A percentile compares a stretch with the other conserved stretches of the same genome.
phyloP scores from a whole-genome alignment of 2,888 invertebrate genomes.

The Tinea trinotella region DNA sequence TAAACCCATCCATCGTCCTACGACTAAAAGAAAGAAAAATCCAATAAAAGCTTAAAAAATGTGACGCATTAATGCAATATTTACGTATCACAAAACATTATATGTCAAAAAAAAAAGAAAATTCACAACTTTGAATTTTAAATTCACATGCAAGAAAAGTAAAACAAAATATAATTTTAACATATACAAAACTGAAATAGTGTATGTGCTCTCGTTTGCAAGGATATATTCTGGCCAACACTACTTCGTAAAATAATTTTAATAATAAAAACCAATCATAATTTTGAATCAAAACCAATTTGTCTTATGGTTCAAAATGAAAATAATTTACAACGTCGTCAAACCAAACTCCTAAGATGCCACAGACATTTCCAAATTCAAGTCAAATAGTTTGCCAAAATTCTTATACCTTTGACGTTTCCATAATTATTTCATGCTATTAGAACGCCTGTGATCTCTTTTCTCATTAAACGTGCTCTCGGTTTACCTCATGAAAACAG shows the following conservation, averaged over 20 bases:
- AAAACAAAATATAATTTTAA: conserved; percentile 48
- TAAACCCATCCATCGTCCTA: conserved; percentile 31
- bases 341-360: conserved; percentile 5
- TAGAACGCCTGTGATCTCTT: conserved; percentile 27
- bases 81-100: conserved; percentile 72
- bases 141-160: conserved; percentile 46
- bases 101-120: conserved; percentile 70
- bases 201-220: conserved; percentile 7
- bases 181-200: conserved; percentile 33
- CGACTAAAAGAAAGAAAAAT: conserved; percentile 37
- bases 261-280: conserved; percentile 10
- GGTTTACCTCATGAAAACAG: background rate
- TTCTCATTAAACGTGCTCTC: conserved; percentile 4
- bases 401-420: too few species aligned
- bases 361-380: background rate
- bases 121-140: conserved; percentile 73
- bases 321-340: conserved; percentile 10
- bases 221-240: background rate
- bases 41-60: conserved; percentile 46
- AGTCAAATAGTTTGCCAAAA: background rate
- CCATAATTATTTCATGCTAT: too few species aligned
- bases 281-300: background rate
- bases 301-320: background rate
- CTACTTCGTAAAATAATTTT: conserved; percentile 13
- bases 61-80: conserved; percentile 68